These are phyloP conservation scores for Caenorhabditis inopinata DNA, from an alignment of 1,140 invertebrate genomes.

Conservation along the genomic window DNA sequence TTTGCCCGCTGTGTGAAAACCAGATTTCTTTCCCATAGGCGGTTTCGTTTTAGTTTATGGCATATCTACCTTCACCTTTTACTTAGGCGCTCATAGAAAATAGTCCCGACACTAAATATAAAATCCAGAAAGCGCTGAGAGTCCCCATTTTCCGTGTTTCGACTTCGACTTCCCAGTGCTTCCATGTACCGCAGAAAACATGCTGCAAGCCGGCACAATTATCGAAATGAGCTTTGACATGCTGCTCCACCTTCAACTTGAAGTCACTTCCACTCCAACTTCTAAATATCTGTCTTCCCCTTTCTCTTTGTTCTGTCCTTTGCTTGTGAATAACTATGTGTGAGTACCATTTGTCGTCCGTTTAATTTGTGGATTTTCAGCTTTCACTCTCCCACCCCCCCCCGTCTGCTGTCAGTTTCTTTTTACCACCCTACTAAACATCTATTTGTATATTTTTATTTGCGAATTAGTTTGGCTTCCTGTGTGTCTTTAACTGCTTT, in stretches of 20 bases:
- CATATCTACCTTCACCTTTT: background rate
- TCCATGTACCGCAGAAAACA: background rate
- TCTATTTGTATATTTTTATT: background rate
- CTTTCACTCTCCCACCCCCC: background rate
- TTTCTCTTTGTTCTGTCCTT: background rate
- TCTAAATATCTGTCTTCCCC: background rate
- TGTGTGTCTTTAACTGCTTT: background rate
- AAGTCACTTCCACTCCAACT: background rate
- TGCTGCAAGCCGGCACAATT: background rate
- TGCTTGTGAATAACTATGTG: background rate
- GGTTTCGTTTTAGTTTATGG: background rate
- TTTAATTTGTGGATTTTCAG: background rate
- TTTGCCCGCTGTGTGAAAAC: conserved; percentile 4
- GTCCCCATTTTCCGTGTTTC: background rate
- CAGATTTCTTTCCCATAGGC: conserved; percentile 12
- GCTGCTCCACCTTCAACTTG: background rate
- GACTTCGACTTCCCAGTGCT: background rate
- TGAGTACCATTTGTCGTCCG: background rate
- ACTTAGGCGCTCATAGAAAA: no score
- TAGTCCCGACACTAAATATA: no score
- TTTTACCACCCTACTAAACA: background rate
- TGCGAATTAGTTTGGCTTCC: background rate
- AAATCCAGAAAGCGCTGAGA: background rate
- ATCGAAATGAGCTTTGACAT: conserved; percentile 25
- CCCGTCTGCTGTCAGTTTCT: background rate